A percentile compares a stretch with the other conserved stretches of the same genome.
phyloP scores from a whole-genome alignment of 2,888 invertebrate genomes.

The Yponomeuta cagnagella region DNA sequence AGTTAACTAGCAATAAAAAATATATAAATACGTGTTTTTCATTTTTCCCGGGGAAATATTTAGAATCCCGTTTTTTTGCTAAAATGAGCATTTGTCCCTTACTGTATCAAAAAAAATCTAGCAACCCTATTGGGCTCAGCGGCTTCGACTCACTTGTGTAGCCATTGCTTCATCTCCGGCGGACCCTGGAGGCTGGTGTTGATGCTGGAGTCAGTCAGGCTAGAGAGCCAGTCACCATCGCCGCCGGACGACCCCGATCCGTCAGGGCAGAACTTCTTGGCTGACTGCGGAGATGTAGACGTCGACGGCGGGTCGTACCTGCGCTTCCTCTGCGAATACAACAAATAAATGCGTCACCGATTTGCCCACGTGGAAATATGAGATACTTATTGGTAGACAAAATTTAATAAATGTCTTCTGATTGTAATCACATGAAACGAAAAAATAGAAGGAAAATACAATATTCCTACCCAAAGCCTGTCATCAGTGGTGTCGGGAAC shows the following conservation, averaged over 20 bases:
- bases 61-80: too few species aligned
- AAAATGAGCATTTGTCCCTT: too few species aligned
- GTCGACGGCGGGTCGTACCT: conserved; percentile 47
- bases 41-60: too few species aligned
- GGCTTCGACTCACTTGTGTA: conserved; percentile 41
- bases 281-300: conserved; percentile 34
- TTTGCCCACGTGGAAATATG: neutral
- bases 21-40: too few species aligned
- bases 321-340: conserved; percentile 51
- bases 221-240: conserved; percentile 31
- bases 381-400: too few species aligned
- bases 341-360: neutral
- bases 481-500: conserved; percentile 33
- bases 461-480: conserved; percentile 52
- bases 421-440: neutral
- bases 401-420: too few species aligned
- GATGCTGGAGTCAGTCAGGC: conserved; percentile 26
- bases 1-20: too few species aligned
- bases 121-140: neutral
- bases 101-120: too few species aligned
- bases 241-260: conserved; percentile 30
- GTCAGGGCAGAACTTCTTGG: conserved; percentile 59
- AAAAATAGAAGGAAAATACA: neutral
- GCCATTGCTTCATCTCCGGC: conserved; percentile 58
- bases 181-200: conserved; percentile 32